Conservation (phyloP, 2,888 invertebrate genomes). For the Hirtodrosophila trivittata region DNA sequence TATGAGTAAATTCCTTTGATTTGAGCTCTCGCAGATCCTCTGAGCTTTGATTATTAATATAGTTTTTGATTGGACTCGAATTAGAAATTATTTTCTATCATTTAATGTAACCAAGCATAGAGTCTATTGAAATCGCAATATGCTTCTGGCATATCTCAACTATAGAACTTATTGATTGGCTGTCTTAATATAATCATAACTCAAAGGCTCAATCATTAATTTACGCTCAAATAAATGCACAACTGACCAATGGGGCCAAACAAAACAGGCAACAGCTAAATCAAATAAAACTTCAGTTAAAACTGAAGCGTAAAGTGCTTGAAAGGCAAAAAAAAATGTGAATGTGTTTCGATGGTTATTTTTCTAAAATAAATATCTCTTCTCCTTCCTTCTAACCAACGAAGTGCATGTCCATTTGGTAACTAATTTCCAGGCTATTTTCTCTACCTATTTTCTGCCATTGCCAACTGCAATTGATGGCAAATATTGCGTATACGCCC, state of each 20-base stretch:
- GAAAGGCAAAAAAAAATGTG: conserved; percentile 26
- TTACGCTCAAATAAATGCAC: conserved; percentile 63
- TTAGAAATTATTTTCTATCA: too few species aligned
- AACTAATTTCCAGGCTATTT: conserved; percentile 64
- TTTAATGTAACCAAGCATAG: too few species aligned
- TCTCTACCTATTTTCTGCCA: conserved; percentile 14
- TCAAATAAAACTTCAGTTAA: conserved; percentile 67
- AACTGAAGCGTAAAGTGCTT: conserved; percentile 65
- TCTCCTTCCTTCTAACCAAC: conserved; percentile 20
- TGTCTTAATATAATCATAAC: conserved; percentile 10
- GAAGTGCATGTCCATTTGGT: conserved; percentile 51
- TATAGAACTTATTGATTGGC: conserved; percentile 24
- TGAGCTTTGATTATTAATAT: neutral
- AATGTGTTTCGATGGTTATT: conserved; percentile 44
- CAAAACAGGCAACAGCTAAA: conserved; percentile 52
- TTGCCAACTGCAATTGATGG: conserved; percentile 71
- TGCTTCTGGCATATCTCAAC: neutral
- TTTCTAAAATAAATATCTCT: conserved; percentile 73
- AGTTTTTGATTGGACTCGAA: too few species aligned
- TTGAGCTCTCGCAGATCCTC: too few species aligned
- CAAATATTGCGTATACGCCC: conserved; percentile 76
- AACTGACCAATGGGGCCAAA: conserved; percentile 63
- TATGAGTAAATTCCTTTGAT: too few species aligned
- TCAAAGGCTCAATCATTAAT: conserved; percentile 57
- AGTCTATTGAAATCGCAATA: too few species aligned